Base-by-base conservation (phyloP, 2,113 vertebrate genomes). In the Epinephelus lanceolatus region DNA sequence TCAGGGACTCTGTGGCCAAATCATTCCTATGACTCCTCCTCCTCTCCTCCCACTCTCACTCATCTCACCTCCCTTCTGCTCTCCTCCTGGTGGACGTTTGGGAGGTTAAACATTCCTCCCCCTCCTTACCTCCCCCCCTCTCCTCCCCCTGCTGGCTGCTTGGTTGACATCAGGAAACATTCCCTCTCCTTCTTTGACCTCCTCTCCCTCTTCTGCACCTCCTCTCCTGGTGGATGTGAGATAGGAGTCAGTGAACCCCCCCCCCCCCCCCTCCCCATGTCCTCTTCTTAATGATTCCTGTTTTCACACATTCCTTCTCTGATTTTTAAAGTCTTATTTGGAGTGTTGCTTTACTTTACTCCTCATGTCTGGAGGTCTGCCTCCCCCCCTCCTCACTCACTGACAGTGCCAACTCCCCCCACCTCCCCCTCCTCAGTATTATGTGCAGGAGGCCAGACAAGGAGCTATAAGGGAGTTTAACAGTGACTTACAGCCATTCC, bases 231-330 rank as follows among this genome's bases (percentile, higher is more conserved):
- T 45, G 42, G 42, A 42, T 2, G 42, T 42, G 8, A 42, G 42
- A 42, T 1, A 42, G 42, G 42, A 42, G 42, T 12, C 42, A 11
- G 42, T 11, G 42, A 23, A 11, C 8, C 42, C 5, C 30, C 37
- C 57, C 14, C 33, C 17, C 8, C 42, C 5, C 30, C 37, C 57
- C 14, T 25, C n/a, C n/a, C n/a, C 23, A 17, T 47, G 37, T 11
- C 71, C 57, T n/a, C 6, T 14, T 30, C 27, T n/a, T 10, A n/a
- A 60, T 37, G 14, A 47, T 55, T 75, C 45, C 33, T 57, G 52
- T 56, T 61, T 47, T 49, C 37, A 51, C 61, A 81, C 78, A 86
- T 91, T 88, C 81, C 80, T 73, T 42, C 47, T 40, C 21, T 80
- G 52, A 81, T 71, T 18, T 60, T 70, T 61, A 15, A 23, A 55